Percentiles rank a stretch among this genome's conserved stretches.
phyloP scores from a whole-genome alignment of 2,113 vertebrate genomes.

The Gulo gulo region DNA sequence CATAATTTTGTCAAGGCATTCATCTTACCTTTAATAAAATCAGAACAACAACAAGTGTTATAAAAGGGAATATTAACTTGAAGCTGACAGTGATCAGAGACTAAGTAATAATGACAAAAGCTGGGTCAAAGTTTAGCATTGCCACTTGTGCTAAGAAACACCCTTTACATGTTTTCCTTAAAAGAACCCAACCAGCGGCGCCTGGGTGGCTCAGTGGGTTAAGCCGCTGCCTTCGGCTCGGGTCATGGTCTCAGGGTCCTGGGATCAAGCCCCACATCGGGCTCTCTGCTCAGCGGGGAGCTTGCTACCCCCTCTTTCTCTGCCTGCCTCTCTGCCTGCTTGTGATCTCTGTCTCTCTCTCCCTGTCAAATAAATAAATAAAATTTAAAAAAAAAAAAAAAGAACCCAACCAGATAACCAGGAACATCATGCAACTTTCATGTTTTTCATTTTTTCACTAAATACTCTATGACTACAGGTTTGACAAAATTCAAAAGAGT shows the following conservation, averaged over 20 bases:
- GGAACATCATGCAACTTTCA: not conserved
- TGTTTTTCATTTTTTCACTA: not conserved
- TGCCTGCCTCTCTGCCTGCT: no score
- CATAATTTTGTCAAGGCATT: not conserved
- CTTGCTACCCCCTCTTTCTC: no score
- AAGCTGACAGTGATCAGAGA: not conserved
- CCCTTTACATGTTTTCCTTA: not conserved
- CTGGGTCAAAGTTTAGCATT: not conserved
- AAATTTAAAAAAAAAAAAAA: not conserved
- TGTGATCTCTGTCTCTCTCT: no score
- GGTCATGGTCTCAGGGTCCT: no score
- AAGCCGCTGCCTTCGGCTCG: no score
- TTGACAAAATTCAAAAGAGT: not conserved
- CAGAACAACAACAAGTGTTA: not conserved
- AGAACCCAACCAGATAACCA: not conserved
- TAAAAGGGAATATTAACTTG: not conserved
- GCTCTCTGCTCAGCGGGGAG: no score
- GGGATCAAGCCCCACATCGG: no score
- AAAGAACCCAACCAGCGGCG: not conserved
- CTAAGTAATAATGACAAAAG: not conserved
- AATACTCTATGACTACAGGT: not conserved
- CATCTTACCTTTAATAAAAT: not conserved
- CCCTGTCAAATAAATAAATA: no score
- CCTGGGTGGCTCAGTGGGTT: no score
- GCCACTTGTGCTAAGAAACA: not conserved